Evolutionary conservation across 1,140 invertebrate genomes (phyloP).

Genomic region (Steinernema khuongi): DNA sequence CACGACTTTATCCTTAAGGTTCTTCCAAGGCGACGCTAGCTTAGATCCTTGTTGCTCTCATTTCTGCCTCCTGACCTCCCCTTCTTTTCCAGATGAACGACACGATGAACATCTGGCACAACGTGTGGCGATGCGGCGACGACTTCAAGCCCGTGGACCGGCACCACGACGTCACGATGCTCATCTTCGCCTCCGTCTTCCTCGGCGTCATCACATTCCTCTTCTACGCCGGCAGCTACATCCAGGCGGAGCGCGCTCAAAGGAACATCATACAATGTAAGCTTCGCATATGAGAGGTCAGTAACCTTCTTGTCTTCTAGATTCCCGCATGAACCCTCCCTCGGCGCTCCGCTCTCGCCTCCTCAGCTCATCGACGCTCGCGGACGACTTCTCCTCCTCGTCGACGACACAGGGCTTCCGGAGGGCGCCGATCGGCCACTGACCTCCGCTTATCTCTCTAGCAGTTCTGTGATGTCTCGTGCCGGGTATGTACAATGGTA

Average conservation of each 20-base stretch:
- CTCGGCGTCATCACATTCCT: constrained; percentile 34
- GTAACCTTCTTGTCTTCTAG: not conserved
- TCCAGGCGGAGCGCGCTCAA: constrained; percentile 42
- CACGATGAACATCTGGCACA: constrained; percentile 52
- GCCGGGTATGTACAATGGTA: not conserved
- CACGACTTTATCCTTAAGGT: no score
- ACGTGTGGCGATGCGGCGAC: constrained; percentile 47
- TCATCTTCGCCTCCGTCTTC: constrained; percentile 38
- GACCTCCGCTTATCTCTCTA: not conserved
- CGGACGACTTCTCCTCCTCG: not conserved
- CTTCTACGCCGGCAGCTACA: constrained; percentile 52
- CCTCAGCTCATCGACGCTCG: constrained; percentile 12
- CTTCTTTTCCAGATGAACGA: constrained; percentile 50
- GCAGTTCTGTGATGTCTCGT: not conserved
- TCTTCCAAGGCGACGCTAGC: no score
- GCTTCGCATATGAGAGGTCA: not conserved
- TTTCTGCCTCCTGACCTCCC: no score
- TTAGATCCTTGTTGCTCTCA: no score
- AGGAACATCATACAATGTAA: constrained; percentile 46
- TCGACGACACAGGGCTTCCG: not conserved
- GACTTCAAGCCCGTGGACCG: constrained; percentile 27
- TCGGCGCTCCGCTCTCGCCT: constrained; percentile 29
- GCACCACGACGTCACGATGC: constrained; percentile 36
- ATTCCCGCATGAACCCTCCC: constrained; percentile 25
- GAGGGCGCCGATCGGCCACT: not conserved